Evolutionary conservation across 2,113 vertebrate genomes (phyloP), one percentile per base, ranked within the genome.

Genomic region (Rhabdomys dilectus): DNA sequence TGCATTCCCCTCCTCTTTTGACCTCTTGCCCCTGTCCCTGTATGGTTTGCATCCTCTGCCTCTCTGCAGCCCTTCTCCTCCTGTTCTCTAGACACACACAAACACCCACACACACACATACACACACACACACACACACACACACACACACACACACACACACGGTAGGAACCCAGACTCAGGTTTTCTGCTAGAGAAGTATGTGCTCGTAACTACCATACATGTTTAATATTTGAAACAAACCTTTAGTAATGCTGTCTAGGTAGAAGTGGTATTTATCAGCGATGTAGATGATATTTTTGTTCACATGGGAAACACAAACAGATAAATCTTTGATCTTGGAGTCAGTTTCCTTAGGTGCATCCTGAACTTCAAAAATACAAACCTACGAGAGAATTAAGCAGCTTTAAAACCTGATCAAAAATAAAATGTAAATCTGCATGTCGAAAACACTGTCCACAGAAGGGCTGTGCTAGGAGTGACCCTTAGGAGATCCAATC

Each of bases 181-280:
- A 39, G 78, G 34, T 24, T n/a, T 26, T 58, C 53, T 15, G 10
- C 36, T 10, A 26, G 31, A 36, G 21, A 39, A 82, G 5, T 39
- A 7, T 26, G 36, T 60, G 80, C 53, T 58, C 36, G 39, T 39
- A 60, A 56, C 36, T 11, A n/a, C 12, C 22, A 13, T 31, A 68
- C 64, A 68, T 68, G 22, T 51, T 60, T 76, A 51, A 80, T 51
- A 73, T 48, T 29, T 31, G 56, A 91, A 48, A 5, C 95, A 3
- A 75, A 99, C 99, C 99, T 98, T 99, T 98, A 95, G 98, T 99
- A 89, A 99, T 98, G 0, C 98, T 96, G 53, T 94, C 31, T 93
- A 98, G 97, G 26, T 98, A 94, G 91, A 99, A 99, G 97, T 97
- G 99, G 2, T 99, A 99, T 17, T 98, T 99, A 93, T 98, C 96